A percentile compares a stretch with the other conserved stretches of the same genome.
Conservation (phyloP, 2,888 invertebrate genomes). For the Plusia festucae region DNA sequence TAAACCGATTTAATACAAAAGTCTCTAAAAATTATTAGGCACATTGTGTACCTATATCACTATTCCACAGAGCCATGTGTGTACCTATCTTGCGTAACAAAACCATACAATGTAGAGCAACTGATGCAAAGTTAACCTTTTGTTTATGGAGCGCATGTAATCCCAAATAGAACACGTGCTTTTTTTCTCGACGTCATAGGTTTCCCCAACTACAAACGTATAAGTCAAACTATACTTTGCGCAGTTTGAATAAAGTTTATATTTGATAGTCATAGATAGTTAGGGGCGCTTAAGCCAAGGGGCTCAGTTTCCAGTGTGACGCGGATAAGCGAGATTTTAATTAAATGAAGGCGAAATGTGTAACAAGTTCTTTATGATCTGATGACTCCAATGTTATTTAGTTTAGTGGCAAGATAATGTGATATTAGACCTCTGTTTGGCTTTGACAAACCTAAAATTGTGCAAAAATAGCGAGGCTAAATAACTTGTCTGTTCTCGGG, state of each 20-base stretch:
- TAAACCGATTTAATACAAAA: background rate
- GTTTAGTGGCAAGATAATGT: constrained; percentile 15
- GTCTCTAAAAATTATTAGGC: no score
- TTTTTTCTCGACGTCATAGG: constrained; percentile 84
- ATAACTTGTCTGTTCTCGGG: no score
- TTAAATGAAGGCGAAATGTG: constrained; percentile 78
- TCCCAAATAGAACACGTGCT: constrained; percentile 88
- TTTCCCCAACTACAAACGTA: constrained; percentile 55
- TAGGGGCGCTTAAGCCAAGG: constrained; percentile 78
- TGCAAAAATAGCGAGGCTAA: no score
- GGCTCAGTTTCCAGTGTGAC: constrained; percentile 84
- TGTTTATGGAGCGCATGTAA: constrained; percentile 86
- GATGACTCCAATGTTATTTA: constrained; percentile 44
- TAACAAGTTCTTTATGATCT: constrained; percentile 58
- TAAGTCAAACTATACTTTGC: constrained; percentile 63
- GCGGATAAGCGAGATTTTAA: constrained; percentile 86
- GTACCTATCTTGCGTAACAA: background rate
- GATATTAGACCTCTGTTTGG: constrained; percentile 4
- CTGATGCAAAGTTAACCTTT: constrained; percentile 82
- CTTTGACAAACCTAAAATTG: background rate
- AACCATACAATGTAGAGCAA: constrained; percentile 46
- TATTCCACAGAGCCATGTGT: no score
- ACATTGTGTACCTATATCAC: no score
- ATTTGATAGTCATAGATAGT: constrained; percentile 44
- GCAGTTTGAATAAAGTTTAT: constrained; percentile 54